Percentiles rank a stretch among this genome's conserved stretches.
phyloP scores from a whole-genome alignment of 2,888 invertebrate species.

The Agriopis marginaria region DNA sequence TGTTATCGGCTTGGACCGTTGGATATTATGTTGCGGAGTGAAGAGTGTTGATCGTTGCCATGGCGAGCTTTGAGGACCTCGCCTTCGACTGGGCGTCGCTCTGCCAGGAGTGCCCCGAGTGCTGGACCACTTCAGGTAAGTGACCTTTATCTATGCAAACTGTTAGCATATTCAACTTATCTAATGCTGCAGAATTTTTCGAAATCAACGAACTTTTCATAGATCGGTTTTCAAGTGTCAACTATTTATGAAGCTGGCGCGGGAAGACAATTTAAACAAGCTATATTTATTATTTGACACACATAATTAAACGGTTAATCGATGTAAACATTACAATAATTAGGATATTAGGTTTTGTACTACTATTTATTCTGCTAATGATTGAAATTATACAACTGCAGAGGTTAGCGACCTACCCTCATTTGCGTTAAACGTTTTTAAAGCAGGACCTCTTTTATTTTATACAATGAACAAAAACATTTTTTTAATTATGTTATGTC shows the following conservation, averaged over 20 bases:
- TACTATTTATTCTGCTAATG: no score
- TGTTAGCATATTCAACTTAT: slow-evolving; percentile 2
- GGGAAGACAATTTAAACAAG: no score
- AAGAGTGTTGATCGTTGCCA: slow-evolving; percentile 65
- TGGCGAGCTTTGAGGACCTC: slow-evolving; percentile 89
- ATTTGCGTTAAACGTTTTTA: slow-evolving; percentile 1
- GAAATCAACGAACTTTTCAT: neutral
- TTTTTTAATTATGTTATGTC: neutral
- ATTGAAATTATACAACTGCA: no score
- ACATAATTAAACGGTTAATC: neutral
- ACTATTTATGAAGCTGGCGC: neutral
- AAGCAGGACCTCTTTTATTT: neutral
- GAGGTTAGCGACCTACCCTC: slow-evolving; percentile 30
- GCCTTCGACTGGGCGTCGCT: slow-evolving; percentile 88
- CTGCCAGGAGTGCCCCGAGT: slow-evolving; percentile 87
- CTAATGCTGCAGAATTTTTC: neutral
- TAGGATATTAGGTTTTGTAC: neutral
- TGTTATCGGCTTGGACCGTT: slow-evolving; percentile 56
- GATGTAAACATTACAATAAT: neutral
- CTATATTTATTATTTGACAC: neutral
- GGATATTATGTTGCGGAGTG: slow-evolving; percentile 65
- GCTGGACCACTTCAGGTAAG: slow-evolving; percentile 88
- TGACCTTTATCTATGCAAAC: slow-evolving; percentile 47
- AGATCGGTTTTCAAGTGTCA: neutral
- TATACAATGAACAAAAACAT: neutral